Percentiles rank a stretch among this genome's conserved stretches.
These are phyloP conservation scores for Enteromius paludinosus DNA, from an alignment of 2,797 vertebrate species.

Conservation along the genomic window DNA sequence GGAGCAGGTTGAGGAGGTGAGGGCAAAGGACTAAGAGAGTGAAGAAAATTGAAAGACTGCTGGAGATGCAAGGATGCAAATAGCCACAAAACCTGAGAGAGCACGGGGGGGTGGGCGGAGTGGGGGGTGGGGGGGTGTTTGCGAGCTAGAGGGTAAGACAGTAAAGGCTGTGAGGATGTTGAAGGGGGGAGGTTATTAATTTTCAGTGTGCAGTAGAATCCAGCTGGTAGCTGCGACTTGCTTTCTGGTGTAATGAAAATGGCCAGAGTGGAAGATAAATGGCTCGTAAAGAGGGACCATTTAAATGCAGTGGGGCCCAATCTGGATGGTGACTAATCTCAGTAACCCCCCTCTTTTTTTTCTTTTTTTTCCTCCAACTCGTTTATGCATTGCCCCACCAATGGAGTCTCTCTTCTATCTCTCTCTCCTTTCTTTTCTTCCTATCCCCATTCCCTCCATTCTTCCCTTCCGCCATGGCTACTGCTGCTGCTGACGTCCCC, in stretches of 20 bases:
- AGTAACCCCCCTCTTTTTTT: slow-evolving; percentile 36
- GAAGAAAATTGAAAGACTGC: slow-evolving; percentile 90
- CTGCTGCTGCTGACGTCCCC: slow-evolving; percentile 74
- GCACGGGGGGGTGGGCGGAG: slow-evolving; percentile 64
- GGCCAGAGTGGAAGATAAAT: slow-evolving; percentile 98
- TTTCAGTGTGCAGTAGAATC: slow-evolving; percentile 93
- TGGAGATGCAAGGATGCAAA: slow-evolving; percentile 83
- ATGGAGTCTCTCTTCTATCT: slow-evolving; percentile 46
- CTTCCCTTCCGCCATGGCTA: slow-evolving; percentile 26
- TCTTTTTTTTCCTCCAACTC: background rate
- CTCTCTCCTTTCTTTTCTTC: slow-evolving; percentile 18
- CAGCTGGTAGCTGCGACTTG: slow-evolving; percentile 94
- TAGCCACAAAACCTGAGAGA: slow-evolving; percentile 87
- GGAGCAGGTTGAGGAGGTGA: slow-evolving; percentile 77
- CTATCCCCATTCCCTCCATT: slow-evolving; percentile 4
- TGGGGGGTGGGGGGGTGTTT: slow-evolving; percentile 61
- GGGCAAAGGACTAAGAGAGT: slow-evolving; percentile 88
- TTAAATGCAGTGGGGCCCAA: slow-evolving; percentile 92
- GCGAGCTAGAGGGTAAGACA: slow-evolving; percentile 65
- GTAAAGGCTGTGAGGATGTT: slow-evolving; percentile 69
- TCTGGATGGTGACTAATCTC: slow-evolving; percentile 61
- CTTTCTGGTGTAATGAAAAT: slow-evolving; percentile 98
- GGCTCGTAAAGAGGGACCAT: slow-evolving; percentile 98
- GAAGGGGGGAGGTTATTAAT: slow-evolving; percentile 89
- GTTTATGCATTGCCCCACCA: slow-evolving; percentile 42